These are phyloP conservation scores for Achroia grisella DNA, from an alignment of 1,140 invertebrate species.

Conservation along the genomic window DNA sequence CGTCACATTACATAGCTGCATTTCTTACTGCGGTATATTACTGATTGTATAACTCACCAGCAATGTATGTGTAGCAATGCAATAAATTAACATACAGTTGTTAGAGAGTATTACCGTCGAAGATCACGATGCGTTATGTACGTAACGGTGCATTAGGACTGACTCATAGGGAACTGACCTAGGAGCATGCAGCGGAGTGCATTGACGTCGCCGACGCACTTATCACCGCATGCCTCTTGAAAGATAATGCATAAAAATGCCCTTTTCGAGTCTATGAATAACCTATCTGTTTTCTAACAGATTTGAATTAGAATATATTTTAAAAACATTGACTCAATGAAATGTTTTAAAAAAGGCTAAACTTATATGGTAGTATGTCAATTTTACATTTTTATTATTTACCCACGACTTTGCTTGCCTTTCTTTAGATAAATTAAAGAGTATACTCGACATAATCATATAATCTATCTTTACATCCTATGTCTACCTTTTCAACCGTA, in stretches of 20 bases:
- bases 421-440: too few species aligned
- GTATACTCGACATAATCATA: too few species aligned
- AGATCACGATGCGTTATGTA: constrained; percentile 54
- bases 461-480: too few species aligned
- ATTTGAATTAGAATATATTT: constrained; percentile 37
- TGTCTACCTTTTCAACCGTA: too few species aligned
- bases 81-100: neutral
- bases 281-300: constrained; percentile 55
- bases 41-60: neutral
- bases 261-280: constrained; percentile 54
- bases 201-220: constrained; percentile 62
- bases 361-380: too few species aligned
- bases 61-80: neutral
- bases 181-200: constrained; percentile 64
- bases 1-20: constrained; percentile 10
- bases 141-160: constrained; percentile 65
- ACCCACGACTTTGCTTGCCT: too few species aligned
- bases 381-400: too few species aligned
- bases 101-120: constrained; percentile 8
- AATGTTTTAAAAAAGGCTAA: too few species aligned
- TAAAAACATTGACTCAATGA: constrained; percentile 19
- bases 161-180: constrained; percentile 71
- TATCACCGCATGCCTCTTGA: constrained; percentile 62
- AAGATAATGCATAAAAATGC: constrained; percentile 59
- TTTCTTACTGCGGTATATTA: neutral